These are phyloP conservation scores for Chrysomela aeneicollis DNA, from an alignment of 2,888 invertebrate genomes.

Conservation along the genomic window DNA sequence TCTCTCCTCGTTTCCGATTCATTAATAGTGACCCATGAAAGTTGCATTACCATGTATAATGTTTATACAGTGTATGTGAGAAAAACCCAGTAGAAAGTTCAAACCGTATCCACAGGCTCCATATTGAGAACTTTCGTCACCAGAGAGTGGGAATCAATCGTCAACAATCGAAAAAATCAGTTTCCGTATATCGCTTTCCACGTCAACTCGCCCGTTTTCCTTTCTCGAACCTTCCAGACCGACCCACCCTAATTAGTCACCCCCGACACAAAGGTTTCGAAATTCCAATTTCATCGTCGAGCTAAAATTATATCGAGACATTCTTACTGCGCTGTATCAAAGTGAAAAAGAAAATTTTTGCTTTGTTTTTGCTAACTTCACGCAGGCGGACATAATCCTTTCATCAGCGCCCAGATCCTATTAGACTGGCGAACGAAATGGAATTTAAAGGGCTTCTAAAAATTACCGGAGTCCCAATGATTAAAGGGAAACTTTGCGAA, in stretches of 20 bases:
- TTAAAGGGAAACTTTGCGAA: constrained; percentile 50
- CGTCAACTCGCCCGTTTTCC: not conserved
- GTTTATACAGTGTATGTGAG: too few relatives aligned
- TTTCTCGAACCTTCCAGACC: not conserved
- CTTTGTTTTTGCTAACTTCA: constrained; percentile 44
- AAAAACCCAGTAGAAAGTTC: too few relatives aligned
- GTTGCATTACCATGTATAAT: too few relatives aligned
- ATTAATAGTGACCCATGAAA: too few relatives aligned
- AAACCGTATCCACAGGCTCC: too few relatives aligned
- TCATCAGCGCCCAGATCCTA: constrained; percentile 48
- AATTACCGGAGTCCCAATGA: constrained; percentile 48
- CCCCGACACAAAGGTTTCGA: constrained; percentile 8
- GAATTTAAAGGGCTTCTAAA: constrained; percentile 53
- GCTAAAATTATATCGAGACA: constrained; percentile 12
- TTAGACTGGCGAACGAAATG: constrained; percentile 49
- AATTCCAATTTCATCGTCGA: constrained; percentile 18
- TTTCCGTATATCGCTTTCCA: not conserved
- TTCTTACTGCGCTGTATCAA: constrained; percentile 32
- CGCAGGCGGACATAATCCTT: constrained; percentile 47
- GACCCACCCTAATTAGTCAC: not conserved
- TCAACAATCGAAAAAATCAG: not conserved
- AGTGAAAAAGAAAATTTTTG: constrained; percentile 36
- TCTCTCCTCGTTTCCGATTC: too few relatives aligned
- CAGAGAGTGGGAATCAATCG: too few relatives aligned
- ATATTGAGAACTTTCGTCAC: too few relatives aligned